Evolutionary conservation across 2,113 vertebrate species (phyloP).

Genomic region (Epinephelus moara): DNA sequence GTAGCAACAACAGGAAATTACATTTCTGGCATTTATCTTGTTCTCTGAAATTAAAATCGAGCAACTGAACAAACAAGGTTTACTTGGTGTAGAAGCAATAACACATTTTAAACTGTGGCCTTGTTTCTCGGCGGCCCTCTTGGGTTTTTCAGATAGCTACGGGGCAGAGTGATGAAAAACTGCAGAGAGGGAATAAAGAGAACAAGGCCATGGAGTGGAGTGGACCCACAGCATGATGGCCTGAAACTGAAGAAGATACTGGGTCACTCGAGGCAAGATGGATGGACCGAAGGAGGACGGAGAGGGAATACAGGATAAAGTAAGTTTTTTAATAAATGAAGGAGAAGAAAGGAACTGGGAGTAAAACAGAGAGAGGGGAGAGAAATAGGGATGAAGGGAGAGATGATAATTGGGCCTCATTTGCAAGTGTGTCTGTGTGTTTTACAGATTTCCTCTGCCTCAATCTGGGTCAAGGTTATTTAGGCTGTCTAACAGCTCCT

Average conservation of each 20-base stretch:
- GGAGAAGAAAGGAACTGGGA: constrained; percentile 6
- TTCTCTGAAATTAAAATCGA: constrained; percentile 7
- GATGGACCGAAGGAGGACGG: constrained; percentile 44
- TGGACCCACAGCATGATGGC: constrained; percentile 29
- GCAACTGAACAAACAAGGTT: not conserved
- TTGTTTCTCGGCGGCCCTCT: constrained; percentile 38
- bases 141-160: constrained; percentile 30
- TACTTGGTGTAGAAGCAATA: not conserved
- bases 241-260: constrained; percentile 44
- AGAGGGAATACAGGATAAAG: constrained; percentile 16
- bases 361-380: not conserved
- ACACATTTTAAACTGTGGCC: constrained; percentile 39
- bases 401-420: constrained; percentile 52
- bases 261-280: constrained; percentile 54
- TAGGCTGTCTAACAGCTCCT: constrained; percentile 7
- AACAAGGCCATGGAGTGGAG: constrained; percentile 34
- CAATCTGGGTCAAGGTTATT: constrained; percentile 81
- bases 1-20: not conserved
- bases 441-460: constrained; percentile 38
- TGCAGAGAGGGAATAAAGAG: constrained; percentile 36
- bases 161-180: constrained; percentile 19
- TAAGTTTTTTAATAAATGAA: not conserved
- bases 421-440: constrained; percentile 40
- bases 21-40: not conserved
- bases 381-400: constrained; percentile 2